Evolutionary conservation across 1,140 invertebrate genomes (phyloP), one percentile per base, ranked within the genome.

Genomic region (Heliconius hewitsoni): DNA sequence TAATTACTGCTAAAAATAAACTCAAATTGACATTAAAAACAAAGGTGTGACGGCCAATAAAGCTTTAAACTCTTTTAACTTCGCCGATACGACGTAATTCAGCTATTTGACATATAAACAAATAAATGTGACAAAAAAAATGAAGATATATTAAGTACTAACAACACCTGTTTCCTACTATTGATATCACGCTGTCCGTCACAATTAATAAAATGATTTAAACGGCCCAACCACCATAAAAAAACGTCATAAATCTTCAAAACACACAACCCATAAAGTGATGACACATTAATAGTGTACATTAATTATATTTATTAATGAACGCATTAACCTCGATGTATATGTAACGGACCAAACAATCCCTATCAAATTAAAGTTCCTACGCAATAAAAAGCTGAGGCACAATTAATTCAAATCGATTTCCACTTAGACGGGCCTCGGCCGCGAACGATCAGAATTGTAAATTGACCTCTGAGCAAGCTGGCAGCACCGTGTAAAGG

Each of bases 381-480:
- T 82, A 34, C 42, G 66, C 39, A 74, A 88, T 84, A 93, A 92
- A 93, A 93, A 72, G 37, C 71, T 13, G 71, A 89, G 71, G 76
- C 80, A 81, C 90, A 91, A 94, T 92, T 90, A 92, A 93, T 93
- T 94, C 91, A 93, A 92, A 93, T 91, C 88, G 91, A 93, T 93
- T 92, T 92, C 91, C 89, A 92, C 91, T 93, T 89, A 89, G 88
- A 83, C 86, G 88, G 91, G 87, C 86, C 82, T 82, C 89, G 86
- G 87, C 84, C 85, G 82, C 88, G 86, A 88, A 90, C 85, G 89
- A 94, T 93, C 93, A 92, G 93, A 94, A 93, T 94, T 94, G 93
- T 90, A 93, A 94, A 93, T 94, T 81, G 86, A 83, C 85, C 89
- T 91, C 89, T 86, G 81, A 90, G 87, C 90, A 89, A 88, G 87